phyloP scores from a whole-genome alignment of 2,888 invertebrate genomes.

The Diarsia mendica region DNA sequence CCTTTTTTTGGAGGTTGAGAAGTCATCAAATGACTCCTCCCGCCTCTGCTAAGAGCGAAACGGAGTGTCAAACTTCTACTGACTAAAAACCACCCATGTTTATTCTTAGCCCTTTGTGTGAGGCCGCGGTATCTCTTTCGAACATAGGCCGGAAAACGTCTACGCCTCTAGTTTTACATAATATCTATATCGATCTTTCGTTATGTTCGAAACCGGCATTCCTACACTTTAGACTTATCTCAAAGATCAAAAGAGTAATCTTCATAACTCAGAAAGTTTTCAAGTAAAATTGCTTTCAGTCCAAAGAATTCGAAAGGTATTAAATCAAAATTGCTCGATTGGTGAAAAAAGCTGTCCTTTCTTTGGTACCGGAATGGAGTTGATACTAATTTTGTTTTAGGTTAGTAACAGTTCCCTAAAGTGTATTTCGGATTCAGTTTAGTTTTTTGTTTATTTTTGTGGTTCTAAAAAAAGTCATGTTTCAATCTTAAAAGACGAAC shows the following conservation, averaged over 20 bases:
- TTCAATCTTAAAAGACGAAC: no score
- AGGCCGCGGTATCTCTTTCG: no score
- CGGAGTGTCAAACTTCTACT: no score
- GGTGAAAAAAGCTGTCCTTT: background rate
- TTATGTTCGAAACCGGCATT: background rate
- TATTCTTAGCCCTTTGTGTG: no score
- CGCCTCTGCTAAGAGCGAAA: no score
- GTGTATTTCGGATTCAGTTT: background rate
- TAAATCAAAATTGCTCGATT: conserved; percentile 44
- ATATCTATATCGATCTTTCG: conserved; percentile 5
- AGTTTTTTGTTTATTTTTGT: no score
- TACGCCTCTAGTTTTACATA: conserved; percentile 4
- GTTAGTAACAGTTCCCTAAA: background rate
- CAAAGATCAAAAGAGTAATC: conserved; percentile 36
- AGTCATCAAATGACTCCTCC: no score
- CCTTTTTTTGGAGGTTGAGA: no score
- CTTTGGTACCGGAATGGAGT: background rate
- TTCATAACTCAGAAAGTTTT: conserved; percentile 50
- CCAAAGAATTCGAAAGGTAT: conserved; percentile 35
- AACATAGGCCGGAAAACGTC: no score
- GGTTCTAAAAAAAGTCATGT: no score
- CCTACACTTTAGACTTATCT: conserved; percentile 1
- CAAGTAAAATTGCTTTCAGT: conserved; percentile 51
- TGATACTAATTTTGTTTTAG: background rate
- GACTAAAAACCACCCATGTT: no score